Conservation (phyloP, 1,140 invertebrate genomes). For the Propsilocerus akamusi region DNA sequence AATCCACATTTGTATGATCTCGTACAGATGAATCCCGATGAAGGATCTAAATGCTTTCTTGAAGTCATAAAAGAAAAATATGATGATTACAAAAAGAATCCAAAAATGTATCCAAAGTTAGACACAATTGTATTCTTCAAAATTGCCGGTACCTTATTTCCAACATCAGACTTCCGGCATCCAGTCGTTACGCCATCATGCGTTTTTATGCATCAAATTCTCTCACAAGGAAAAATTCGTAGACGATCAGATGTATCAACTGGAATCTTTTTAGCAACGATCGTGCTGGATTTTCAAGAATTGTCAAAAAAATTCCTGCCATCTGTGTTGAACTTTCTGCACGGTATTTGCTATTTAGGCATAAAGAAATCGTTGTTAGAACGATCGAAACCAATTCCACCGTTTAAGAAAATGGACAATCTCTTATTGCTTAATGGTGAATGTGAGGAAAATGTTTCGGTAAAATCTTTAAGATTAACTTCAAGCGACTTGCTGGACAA, state of each 20-base stretch:
- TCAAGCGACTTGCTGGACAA: slow-evolving; percentile 29
- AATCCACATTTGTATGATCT: slow-evolving; percentile 53
- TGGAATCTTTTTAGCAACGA: slow-evolving; percentile 56
- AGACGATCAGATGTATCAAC: slow-evolving; percentile 45
- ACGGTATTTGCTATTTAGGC: slow-evolving; percentile 43
- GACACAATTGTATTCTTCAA: slow-evolving; percentile 67
- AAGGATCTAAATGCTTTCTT: slow-evolving; percentile 39
- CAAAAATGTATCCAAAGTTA: slow-evolving; percentile 42
- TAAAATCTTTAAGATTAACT: slow-evolving; percentile 15
- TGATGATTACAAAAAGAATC: slow-evolving; percentile 36
- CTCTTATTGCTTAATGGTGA: slow-evolving; percentile 32
- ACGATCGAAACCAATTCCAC: slow-evolving; percentile 36
- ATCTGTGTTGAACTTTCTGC: slow-evolving; percentile 55
- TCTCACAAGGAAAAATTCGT: slow-evolving; percentile 39
- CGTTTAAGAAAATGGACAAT: slow-evolving; percentile 37
- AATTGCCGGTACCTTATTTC: slow-evolving; percentile 54
- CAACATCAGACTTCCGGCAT: slow-evolving; percentile 78
- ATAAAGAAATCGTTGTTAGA: slow-evolving; percentile 33
- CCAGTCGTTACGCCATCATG: slow-evolving; percentile 65
- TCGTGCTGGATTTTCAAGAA: slow-evolving; percentile 58
- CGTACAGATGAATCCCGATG: slow-evolving; percentile 43
- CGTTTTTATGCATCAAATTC: slow-evolving; percentile 65
- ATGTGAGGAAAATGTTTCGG: slow-evolving; percentile 20
- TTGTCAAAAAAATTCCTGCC: slow-evolving; percentile 69
- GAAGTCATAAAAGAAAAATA: slow-evolving; percentile 60